These are phyloP conservation scores for Cheilosia vernalis DNA, from an alignment of 2,888 invertebrate species.

Conservation along the genomic window DNA sequence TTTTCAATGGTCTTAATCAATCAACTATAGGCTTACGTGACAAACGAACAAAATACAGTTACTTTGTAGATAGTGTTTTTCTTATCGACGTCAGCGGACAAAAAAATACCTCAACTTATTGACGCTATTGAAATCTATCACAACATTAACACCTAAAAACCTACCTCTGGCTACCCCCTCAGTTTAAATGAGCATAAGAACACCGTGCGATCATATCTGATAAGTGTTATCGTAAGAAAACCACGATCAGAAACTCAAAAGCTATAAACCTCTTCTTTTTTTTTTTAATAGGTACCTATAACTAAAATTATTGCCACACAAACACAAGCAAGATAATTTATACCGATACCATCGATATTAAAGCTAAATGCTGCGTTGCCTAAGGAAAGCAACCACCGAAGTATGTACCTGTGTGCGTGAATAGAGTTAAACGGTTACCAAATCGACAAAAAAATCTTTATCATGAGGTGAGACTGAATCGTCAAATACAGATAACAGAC, in stretches of 20 bases:
- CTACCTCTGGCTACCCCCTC: background rate
- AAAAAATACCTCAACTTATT: conserved; percentile 1
- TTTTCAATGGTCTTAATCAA: background rate
- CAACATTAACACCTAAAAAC: background rate
- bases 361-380: no score
- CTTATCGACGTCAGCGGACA: conserved; percentile 19
- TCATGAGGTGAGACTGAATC: conserved; percentile 44
- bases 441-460: conserved; percentile 36
- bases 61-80: conserved; percentile 1
- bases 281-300: background rate
- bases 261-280: background rate
- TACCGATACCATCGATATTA: conserved; percentile 16
- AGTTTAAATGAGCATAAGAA: background rate
- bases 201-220: background rate
- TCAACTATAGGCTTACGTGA: conserved; percentile 3
- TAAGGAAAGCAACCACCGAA: background rate
- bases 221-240: conserved; percentile 26
- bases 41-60: background rate
- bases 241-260: background rate
- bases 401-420: background rate
- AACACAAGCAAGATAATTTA: background rate
- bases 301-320: background rate
- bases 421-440: conserved; percentile 8
- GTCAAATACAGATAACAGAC: conserved; percentile 57
- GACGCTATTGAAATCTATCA: conserved; percentile 5